Evolutionary conservation across 2,113 vertebrate genomes (phyloP).

Genomic region (Rousettus leschenaultii): DNA sequence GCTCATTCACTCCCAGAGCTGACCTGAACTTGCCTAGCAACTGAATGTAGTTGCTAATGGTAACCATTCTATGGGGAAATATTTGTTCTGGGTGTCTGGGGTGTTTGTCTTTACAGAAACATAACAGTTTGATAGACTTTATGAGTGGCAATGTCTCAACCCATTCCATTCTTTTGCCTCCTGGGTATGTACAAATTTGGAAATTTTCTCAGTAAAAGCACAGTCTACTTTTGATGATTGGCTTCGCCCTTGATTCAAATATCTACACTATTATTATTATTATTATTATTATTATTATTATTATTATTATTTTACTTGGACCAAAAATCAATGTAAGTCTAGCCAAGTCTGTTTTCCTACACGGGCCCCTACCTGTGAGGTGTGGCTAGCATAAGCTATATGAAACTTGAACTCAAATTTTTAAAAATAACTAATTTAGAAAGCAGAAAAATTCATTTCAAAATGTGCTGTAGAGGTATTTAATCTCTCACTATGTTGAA

Average conservation of each 20-base stretch:
- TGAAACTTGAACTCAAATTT: neutral
- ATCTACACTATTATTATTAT: neutral
- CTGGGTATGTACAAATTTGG: neutral
- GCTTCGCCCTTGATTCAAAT: neutral
- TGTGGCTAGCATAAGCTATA: neutral
- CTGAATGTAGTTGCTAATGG: constrained; percentile 50
- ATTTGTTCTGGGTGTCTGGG: constrained; percentile 28
- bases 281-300: neutral
- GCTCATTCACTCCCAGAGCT: constrained; percentile 22
- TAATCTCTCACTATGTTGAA: neutral
- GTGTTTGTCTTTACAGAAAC: constrained; percentile 27
- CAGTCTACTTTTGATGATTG: neutral
- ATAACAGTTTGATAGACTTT: neutral
- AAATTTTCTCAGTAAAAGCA: neutral
- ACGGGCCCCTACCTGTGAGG: neutral
- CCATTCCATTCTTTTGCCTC: neutral
- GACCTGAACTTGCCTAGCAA: constrained; percentile 61
- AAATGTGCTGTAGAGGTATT: neutral
- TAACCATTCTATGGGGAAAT: constrained; percentile 45
- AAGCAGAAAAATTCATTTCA: neutral
- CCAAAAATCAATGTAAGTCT: neutral
- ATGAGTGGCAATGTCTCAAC: neutral
- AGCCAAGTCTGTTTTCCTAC: neutral
- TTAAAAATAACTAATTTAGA: neutral
- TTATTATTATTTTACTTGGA: neutral